A percentile compares a stretch with the other conserved stretches of the same genome.
Conservation (phyloP, 2,797 vertebrate species). For the Hippoglossus hippoglossus region DNA sequence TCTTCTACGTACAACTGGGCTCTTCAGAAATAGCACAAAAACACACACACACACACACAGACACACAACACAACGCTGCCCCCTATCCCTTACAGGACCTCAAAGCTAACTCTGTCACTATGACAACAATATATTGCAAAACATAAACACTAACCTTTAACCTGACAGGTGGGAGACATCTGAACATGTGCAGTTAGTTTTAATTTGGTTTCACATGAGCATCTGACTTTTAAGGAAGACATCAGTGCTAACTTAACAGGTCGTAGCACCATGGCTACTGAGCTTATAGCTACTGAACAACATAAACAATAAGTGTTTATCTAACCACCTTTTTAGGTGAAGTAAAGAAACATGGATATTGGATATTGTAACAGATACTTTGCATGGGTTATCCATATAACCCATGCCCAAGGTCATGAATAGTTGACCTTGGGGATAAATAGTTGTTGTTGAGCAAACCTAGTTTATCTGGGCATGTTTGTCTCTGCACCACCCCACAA, state of each 20-base stretch:
- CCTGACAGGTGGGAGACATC: constrained; percentile 56
- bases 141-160: constrained; percentile 66
- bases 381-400: no score
- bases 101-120: constrained; percentile 59
- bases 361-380: no score
- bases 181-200: background rate
- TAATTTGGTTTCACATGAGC: background rate
- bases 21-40: constrained; percentile 61
- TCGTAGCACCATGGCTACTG: background rate
- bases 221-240: background rate
- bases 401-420: no score
- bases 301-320: no score
- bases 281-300: no score
- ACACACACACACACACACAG: constrained; percentile 30
- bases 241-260: background rate
- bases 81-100: constrained; percentile 56
- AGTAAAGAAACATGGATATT: no score
- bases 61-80: constrained; percentile 44
- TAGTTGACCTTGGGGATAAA: no score
- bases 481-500: no score
- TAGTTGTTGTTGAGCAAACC: no score
- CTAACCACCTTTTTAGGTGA: no score
- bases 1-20: constrained; percentile 39
- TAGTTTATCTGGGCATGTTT: no score
- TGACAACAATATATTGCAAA: constrained; percentile 75